Percentiles rank a stretch among this genome's conserved stretches.
Conservation (phyloP, 2,888 invertebrate genomes). For the Aspidapion aeneum region DNA sequence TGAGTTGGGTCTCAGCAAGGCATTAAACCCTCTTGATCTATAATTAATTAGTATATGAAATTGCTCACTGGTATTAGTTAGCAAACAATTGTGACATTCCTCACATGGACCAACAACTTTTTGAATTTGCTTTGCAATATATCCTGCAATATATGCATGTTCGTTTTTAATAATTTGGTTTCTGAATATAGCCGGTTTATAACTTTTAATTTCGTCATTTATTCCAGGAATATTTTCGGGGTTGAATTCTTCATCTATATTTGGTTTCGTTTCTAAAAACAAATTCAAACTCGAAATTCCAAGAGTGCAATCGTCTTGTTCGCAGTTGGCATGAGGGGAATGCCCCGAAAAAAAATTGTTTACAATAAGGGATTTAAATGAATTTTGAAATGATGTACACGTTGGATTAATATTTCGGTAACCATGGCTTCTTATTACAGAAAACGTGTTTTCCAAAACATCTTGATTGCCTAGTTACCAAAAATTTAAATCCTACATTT, state of each 20-base stretch:
- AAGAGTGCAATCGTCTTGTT: not conserved
- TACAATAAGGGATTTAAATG: not conserved
- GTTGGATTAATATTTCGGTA: not conserved
- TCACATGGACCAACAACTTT: not conserved
- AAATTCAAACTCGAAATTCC: not conserved
- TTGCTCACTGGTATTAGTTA: not conserved
- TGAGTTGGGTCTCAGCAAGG: not conserved
- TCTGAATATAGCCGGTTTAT: not conserved
- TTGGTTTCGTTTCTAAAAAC: not conserved
- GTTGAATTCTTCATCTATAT: not conserved
- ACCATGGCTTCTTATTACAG: not conserved
- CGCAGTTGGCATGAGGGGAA: not conserved
- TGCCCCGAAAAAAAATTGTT: constrained; percentile 3
- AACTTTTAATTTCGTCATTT: not conserved
- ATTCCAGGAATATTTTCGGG: not conserved
- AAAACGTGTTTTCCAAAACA: constrained; percentile 5
- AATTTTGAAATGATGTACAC: not conserved
- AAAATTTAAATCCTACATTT: not conserved
- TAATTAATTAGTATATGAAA: not conserved
- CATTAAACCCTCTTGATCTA: not conserved
- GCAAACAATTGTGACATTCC: not conserved
- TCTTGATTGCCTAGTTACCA: constrained; percentile 12
- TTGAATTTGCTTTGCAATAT: not conserved
- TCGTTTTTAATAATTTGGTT: too few relatives aligned
- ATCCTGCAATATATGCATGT: not conserved